These are phyloP conservation scores for Parnassius mnemosyne DNA, from an alignment of 2,888 invertebrate genomes.

Conservation along the genomic window DNA sequence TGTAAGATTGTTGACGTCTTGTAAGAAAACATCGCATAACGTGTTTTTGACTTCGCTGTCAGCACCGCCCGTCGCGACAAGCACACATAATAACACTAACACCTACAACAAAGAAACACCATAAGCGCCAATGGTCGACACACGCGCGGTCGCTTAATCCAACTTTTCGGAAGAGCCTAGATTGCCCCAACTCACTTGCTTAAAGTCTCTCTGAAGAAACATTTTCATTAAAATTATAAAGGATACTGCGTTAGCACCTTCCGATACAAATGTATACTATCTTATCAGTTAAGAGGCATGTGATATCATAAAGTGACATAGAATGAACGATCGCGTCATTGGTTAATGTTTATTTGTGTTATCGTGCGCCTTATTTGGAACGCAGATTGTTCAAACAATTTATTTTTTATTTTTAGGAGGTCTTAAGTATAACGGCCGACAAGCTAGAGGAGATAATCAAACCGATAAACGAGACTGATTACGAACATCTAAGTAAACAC, in stretches of 20 bases:
- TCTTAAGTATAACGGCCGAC: slow-evolving; percentile 78
- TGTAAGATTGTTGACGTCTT: slow-evolving; percentile 58
- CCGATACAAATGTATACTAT: slow-evolving; percentile 59
- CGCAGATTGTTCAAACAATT: slow-evolving; percentile 55
- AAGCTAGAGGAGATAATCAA: slow-evolving; percentile 81
- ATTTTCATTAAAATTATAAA: slow-evolving; percentile 65
- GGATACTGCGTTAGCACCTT: slow-evolving; percentile 63
- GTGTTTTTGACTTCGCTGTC: slow-evolving; percentile 43
- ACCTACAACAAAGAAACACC: slow-evolving; percentile 71
- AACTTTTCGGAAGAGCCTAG: slow-evolving; percentile 34
- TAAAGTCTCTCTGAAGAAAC: slow-evolving; percentile 48
- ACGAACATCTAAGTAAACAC: slow-evolving; percentile 56
- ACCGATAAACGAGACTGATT: slow-evolving; percentile 64
- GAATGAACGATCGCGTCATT: slow-evolving; percentile 62
- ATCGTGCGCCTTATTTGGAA: slow-evolving; percentile 57
- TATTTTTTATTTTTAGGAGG: slow-evolving; percentile 76
- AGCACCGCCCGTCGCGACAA: slow-evolving; percentile 54
- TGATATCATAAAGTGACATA: slow-evolving; percentile 66
- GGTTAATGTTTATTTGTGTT: slow-evolving; percentile 61
- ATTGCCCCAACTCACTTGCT: slow-evolving; percentile 56
- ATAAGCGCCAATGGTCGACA: slow-evolving; percentile 17
- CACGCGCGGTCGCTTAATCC: slow-evolving; percentile 36
- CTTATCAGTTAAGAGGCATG: slow-evolving; percentile 63
- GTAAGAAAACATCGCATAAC: slow-evolving; percentile 57
- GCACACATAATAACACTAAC: slow-evolving; percentile 66